Percentiles rank a stretch among this genome's conserved stretches.
Evolutionary conservation across 1,140 invertebrate genomes (phyloP).

Genomic region (Zaprionus inermis): DNA sequence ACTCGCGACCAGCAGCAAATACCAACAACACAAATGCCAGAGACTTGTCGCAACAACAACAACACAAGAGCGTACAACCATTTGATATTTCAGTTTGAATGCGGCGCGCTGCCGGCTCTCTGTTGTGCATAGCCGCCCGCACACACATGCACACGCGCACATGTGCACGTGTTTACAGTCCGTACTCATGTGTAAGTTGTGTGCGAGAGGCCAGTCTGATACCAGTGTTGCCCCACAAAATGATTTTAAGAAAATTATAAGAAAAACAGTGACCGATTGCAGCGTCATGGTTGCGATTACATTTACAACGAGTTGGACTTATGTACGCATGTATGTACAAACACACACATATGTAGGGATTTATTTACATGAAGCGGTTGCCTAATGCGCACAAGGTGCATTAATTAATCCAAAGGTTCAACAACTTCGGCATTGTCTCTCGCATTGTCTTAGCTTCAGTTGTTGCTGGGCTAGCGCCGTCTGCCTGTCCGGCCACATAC

Average conservation of each 20-base stretch:
- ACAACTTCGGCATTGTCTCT: conserved; percentile 1
- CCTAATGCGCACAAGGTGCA: neutral
- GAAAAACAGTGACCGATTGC: conserved; percentile 8
- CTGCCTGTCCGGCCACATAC: neutral
- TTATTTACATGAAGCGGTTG: neutral
- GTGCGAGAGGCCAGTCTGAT: conserved; percentile 4
- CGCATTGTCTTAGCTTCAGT: neutral
- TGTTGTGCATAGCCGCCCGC: conserved; percentile 42
- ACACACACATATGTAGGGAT: neutral
- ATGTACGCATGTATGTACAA: neutral
- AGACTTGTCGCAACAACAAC: conserved; percentile 48
- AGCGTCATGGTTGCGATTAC: conserved; percentile 27
- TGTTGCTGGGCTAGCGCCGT: neutral
- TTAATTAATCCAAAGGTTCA: neutral
- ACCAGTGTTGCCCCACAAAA: conserved; percentile 27
- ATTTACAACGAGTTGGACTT: conserved; percentile 11
- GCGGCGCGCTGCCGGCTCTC: conserved; percentile 55
- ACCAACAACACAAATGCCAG: conserved; percentile 37
- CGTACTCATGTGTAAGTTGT: neutral
- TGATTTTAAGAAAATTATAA: conserved; percentile 4
- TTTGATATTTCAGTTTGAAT: conserved; percentile 42
- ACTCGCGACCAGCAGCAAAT: conserved; percentile 44
- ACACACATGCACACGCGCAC: conserved; percentile 25
- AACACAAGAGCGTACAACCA: conserved; percentile 26
- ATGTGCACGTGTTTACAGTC: conserved; percentile 10